Percentiles rank a stretch among this genome's conserved stretches.
Evolutionary conservation across 2,113 vertebrate species (phyloP).

Genomic region (Nothoprocta perdicaria): DNA sequence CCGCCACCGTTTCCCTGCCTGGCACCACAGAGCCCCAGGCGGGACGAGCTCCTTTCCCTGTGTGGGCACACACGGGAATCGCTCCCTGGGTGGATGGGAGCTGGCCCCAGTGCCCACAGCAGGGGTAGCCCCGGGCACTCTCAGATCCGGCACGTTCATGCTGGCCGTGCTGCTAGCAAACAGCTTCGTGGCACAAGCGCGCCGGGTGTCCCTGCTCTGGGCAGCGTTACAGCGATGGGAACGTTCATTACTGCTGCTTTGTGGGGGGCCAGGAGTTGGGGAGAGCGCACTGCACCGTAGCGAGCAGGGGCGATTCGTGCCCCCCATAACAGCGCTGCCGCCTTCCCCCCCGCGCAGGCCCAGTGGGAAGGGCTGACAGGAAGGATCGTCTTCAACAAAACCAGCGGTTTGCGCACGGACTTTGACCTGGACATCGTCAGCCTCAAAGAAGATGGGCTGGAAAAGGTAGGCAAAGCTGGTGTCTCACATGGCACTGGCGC

Average conservation of each 20-base stretch:
- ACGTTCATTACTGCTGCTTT: conserved; percentile 88
- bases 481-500: not conserved
- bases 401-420: conserved; percentile 92
- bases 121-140: too few species aligned
- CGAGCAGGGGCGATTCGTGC: conserved; percentile 77
- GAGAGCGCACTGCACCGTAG: conserved; percentile 79
- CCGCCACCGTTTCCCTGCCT: too few species aligned
- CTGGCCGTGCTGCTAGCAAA: too few species aligned
- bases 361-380: conserved; percentile 98
- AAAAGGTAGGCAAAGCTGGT: conserved; percentile 85
- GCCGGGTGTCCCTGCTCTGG: too few species aligned
- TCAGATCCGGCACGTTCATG: too few species aligned
- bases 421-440: conserved; percentile 97
- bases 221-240: too few species aligned
- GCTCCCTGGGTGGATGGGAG: not conserved
- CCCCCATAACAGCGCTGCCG: conserved; percentile 64
- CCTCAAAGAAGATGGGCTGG: conserved; percentile 94
- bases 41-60: not conserved
- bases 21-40: not conserved
- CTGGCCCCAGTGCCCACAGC: too few species aligned
- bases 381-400: conserved; percentile 95
- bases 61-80: not conserved
- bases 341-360: conserved; percentile 82
- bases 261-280: conserved; percentile 82
- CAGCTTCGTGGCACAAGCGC: too few species aligned